Percentiles rank a stretch among this genome's conserved stretches.
Conservation (phyloP, 2,797 vertebrate genomes). For the Cichlasoma orientale region DNA sequence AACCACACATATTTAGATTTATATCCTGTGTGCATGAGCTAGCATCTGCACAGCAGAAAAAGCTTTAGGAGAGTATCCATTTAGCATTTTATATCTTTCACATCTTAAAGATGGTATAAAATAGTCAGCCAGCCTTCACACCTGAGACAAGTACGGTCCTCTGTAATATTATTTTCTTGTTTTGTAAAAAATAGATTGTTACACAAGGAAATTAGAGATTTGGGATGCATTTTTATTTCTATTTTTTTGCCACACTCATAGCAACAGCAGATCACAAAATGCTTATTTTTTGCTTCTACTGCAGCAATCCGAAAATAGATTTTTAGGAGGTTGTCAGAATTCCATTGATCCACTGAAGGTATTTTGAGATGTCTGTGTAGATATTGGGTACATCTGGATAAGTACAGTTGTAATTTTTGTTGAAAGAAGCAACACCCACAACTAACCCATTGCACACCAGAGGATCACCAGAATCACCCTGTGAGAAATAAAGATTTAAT, state of each 20-base stretch:
- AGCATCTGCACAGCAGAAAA: background rate
- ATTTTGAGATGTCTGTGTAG: conserved; percentile 69
- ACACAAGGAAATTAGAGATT: background rate
- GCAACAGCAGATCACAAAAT: too few species aligned
- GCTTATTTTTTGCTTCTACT: background rate
- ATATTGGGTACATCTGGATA: conserved; percentile 69
- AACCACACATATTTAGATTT: background rate
- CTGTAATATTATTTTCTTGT: background rate
- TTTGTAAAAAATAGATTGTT: background rate
- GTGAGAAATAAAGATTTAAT: background rate
- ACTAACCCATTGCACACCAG: conserved; percentile 62
- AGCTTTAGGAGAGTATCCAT: background rate
- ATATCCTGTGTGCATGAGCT: background rate
- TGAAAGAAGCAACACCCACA: conserved; percentile 74
- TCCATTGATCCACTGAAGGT: conserved; percentile 61
- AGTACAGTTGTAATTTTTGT: background rate
- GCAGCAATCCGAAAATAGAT: background rate
- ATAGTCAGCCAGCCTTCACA: background rate
- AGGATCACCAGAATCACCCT: conserved; percentile 78
- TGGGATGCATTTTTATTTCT: background rate
- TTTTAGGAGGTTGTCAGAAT: background rate
- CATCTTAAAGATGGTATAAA: background rate
- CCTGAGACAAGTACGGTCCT: background rate
- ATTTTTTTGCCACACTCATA: background rate
- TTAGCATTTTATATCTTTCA: background rate